Evolutionary conservation across 2,113 vertebrate genomes (phyloP).

Genomic region (Neodon shergylaensis): DNA sequence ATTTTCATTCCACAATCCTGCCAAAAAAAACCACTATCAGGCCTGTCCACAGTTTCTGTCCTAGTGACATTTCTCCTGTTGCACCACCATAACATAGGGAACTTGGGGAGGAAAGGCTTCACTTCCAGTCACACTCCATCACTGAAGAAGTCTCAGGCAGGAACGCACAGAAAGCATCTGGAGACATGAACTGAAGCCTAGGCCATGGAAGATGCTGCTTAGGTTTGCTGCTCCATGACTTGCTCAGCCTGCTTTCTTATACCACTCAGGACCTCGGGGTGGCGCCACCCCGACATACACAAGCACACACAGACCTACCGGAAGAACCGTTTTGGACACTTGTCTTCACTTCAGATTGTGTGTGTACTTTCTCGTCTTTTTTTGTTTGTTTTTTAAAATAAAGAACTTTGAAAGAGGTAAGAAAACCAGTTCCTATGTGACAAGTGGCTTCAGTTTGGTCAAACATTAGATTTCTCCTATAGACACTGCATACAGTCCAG

Average conservation of each 20-base stretch:
- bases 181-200: background rate
- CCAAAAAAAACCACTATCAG: background rate
- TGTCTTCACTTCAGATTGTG: background rate
- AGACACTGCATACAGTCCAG: background rate
- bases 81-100: too few relatives aligned
- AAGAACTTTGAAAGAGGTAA: slow-evolving; percentile 6
- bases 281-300: background rate
- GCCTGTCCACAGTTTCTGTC: too few relatives aligned
- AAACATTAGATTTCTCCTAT: background rate
- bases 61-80: too few relatives aligned
- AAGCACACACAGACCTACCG: background rate
- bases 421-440: slow-evolving; percentile 33
- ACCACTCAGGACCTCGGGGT: background rate
- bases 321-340: background rate
- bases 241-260: background rate
- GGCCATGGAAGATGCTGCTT: background rate
- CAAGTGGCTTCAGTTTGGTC: background rate
- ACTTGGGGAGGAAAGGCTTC: background rate
- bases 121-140: background rate
- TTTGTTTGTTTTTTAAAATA: background rate
- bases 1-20: background rate
- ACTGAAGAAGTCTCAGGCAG: background rate
- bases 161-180: background rate
- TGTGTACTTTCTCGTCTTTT: background rate
- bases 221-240: background rate